Evolutionary conservation across 2,113 vertebrate species (phyloP), one percentile per base, ranked within the genome.

Genomic region (Nipponia nippon): DNA sequence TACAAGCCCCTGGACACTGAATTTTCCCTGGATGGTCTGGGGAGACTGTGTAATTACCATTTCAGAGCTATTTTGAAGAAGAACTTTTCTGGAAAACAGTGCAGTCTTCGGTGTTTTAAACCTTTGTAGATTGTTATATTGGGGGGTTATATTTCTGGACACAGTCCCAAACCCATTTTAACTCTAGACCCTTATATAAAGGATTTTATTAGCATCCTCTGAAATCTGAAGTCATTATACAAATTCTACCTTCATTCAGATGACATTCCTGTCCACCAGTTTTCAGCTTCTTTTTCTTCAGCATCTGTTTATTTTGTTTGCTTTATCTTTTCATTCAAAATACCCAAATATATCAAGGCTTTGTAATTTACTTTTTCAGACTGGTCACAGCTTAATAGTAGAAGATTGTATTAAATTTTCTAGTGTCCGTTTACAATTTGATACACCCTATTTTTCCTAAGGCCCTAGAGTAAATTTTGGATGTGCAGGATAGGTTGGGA

Each of bases 341-440:
- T 89, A 52, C 13, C 23, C 36, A 58, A 81, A 27, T 72, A 62
- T 34, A 11, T 76, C 34, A 79, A 36, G 50, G 67, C 38, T 77
- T 66, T 82, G 34, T 83, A 90, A 21, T 94, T 98, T 89, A 55
- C 82, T 92, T 91, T 96, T 95, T 90, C 83, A 92, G 13, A 73
- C 73, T 96, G 52, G 30, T 87, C 85, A 94, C 53, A 87, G 56
- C 34, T 88, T 90, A 87, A 87, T 38, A 81, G 49, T 34, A 71
- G 61, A 84, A 23, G 63, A 83, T 80, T 72, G 7, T 82, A 52
- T 62, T 95, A 83, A 38, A 46, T 47, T 91, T 88, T 94, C 85
- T 79, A 71, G 8, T 90, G 61, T 46, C 50, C 56, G 94, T 90
- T 95, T 79, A 44, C 97, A 97, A 94, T 97, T 93, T 86, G 20